Base-by-base conservation (phyloP, 2,888 invertebrate species). In the Torymus aiolomorphi region DNA sequence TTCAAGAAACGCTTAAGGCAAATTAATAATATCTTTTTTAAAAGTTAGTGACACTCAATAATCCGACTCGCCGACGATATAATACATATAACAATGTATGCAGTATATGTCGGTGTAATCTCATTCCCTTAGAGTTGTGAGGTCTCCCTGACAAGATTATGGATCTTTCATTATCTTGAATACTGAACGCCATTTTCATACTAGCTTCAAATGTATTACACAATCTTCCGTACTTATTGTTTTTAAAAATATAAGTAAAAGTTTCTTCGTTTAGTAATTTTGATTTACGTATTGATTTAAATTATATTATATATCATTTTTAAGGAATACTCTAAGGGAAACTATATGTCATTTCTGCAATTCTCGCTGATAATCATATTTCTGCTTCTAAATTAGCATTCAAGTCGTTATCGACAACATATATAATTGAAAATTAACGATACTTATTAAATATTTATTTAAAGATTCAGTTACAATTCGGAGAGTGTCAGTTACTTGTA, bases 91-190 rank as follows among this genome's bases (percentile, higher is more conserved):
- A 72, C 65, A 65, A 76, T 70, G 73, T 76, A 80, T 76, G 77
- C 54, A 77, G 54, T 79, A 71, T 76, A 80, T 66, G 54, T 66
- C 66, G 13, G 49, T 76, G 80, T 86, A 88, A 88, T 88, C 87
- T 83, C 84, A 88, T 88, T 88, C 86, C 77, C 83, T 78, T 82
- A 81, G 82, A 85, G 83, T 88, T 86, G 86, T 87, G 86, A 83
- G 88, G 86, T 83, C 84, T 88, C 88, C 82, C 86, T 87, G 86
- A 88, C 85, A 85, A 85, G 88, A 88, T 88, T 88, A 88, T 82
- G 81, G 83, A 85, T 85, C 83, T 84, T 85, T 84, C 85, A 84
- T 83, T 85, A 86, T 84, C 83, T 84, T 82, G 79, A 82, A 80
- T 81, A 80, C 65, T 66, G 16, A n/a, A 73, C 73, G 54, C 18